Evolutionary conservation across 1,140 invertebrate genomes (phyloP).

Genomic region (Melitaea cinxia): DNA sequence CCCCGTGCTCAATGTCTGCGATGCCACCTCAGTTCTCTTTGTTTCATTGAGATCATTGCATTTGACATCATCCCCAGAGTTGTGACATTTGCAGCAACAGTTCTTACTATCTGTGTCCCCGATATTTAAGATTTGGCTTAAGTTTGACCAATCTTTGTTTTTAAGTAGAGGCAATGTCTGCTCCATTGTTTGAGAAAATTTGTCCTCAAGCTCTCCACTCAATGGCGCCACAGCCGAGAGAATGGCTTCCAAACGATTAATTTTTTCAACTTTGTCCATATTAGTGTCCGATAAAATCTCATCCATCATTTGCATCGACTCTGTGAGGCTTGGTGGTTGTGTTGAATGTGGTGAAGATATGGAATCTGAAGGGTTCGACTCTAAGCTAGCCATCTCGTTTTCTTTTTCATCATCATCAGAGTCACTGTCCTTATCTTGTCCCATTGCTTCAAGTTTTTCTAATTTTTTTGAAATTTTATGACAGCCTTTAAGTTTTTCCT

Average conservation of each 20-base stretch:
- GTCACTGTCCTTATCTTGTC: conserved; percentile 87
- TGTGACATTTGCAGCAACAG: conserved; percentile 83
- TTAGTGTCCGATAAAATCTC: conserved; percentile 91
- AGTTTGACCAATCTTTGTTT: conserved; percentile 78
- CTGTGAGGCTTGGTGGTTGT: conserved; percentile 93
- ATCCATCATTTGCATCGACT: conserved; percentile 94
- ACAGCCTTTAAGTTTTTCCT: conserved; percentile 94
- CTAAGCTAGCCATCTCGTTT: conserved; percentile 88
- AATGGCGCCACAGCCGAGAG: conserved; percentile 88
- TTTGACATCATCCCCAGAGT: conserved; percentile 60
- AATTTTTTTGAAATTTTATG: conserved; percentile 96
- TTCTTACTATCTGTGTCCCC: conserved; percentile 69
- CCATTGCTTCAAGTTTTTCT: conserved; percentile 92
- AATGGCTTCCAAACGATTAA: conserved; percentile 92
- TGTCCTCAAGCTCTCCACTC: conserved; percentile 74
- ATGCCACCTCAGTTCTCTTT: conserved; percentile 81
- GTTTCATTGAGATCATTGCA: conserved; percentile 78
- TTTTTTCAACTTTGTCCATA: conserved; percentile 93
- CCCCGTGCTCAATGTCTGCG: conserved; percentile 95
- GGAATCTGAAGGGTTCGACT: conserved; percentile 88
- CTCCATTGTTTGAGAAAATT: conserved; percentile 78
- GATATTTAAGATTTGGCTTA: conserved; percentile 76
- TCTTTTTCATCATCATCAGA: conserved; percentile 88
- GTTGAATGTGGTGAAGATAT: conserved; percentile 87
- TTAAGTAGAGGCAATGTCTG: conserved; percentile 77